These are phyloP conservation scores for Platyscapa corneri DNA, from an alignment of 1,140 invertebrate genomes.

Conservation along the genomic window DNA sequence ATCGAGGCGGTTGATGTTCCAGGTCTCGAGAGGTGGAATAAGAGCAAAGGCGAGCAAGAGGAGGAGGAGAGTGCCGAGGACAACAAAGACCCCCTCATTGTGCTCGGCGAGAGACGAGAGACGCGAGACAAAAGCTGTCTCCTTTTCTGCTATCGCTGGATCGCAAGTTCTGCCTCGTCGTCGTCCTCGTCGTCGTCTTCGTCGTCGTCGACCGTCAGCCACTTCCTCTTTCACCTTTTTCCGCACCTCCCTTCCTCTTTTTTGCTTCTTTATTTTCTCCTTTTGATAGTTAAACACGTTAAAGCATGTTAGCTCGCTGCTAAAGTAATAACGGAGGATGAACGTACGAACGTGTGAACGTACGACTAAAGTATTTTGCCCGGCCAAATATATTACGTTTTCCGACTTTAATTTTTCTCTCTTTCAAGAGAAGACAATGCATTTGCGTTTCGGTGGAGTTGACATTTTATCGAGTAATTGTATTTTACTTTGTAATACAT, in stretches of 20 bases:
- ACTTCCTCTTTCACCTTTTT: slow-evolving; percentile 19
- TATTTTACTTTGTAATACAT: not conserved
- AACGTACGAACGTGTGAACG: not conserved
- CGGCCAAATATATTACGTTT: slow-evolving; percentile 1
- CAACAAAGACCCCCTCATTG: slow-evolving; percentile 50
- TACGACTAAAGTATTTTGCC: not conserved
- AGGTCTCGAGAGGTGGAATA: not conserved
- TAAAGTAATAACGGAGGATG: slow-evolving; percentile 42
- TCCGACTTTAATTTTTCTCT: not conserved
- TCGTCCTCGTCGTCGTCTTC: slow-evolving; percentile 25
- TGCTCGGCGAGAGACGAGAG: slow-evolving; percentile 32
- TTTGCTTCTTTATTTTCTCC: not conserved
- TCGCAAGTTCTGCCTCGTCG: slow-evolving; percentile 40
- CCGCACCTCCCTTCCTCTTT: slow-evolving; percentile 3
- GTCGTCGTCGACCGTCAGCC: not conserved
- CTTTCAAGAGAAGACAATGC: not conserved
- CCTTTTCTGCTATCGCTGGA: slow-evolving; percentile 36
- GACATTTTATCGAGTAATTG: not conserved
- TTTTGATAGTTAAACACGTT: slow-evolving; percentile 18
- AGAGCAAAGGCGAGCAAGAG: not conserved
- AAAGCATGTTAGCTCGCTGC: not conserved
- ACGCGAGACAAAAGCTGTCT: slow-evolving; percentile 49
- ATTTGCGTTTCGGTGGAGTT: not conserved
- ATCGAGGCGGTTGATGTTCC: slow-evolving; percentile 33
- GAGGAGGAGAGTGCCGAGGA: slow-evolving; percentile 7